Conservation (phyloP, 1,140 invertebrate genomes). For the Procambarus clarkii region DNA sequence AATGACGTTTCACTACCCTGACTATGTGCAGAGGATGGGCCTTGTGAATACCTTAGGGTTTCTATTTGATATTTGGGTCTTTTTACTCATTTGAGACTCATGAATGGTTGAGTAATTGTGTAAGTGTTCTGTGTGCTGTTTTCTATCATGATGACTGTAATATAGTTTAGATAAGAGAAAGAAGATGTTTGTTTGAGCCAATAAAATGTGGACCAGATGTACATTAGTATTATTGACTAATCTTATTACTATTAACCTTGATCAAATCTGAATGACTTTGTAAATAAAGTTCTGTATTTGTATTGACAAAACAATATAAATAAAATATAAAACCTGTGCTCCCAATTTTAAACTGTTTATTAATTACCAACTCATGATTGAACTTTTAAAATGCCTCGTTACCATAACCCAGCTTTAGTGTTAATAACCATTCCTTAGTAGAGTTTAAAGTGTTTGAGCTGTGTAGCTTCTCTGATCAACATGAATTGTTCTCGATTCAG, state of each 20-base stretch:
- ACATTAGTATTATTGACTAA: not conserved
- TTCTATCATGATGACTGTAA: conserved; percentile 61
- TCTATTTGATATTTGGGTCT: conserved; percentile 11
- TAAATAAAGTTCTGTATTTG: no score
- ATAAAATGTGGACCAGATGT: conserved; percentile 54
- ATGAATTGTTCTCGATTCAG: no score
- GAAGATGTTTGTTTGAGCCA: conserved; percentile 49
- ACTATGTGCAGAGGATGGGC: not conserved
- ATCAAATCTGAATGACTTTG: no score
- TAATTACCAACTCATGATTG: no score
- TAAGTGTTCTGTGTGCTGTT: conserved; percentile 53
- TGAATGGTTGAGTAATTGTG: conserved; percentile 41
- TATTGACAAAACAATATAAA: no score
- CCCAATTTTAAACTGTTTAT: no score
- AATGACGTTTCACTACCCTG: not conserved
- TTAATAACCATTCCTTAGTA: no score
- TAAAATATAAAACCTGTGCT: no score
- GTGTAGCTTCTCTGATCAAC: no score
- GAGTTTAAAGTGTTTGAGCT: no score
- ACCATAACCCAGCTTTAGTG: no score
- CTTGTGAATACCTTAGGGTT: not conserved
- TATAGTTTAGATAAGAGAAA: conserved; percentile 45
- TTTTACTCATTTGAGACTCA: conserved; percentile 35
- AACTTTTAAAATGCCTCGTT: no score
- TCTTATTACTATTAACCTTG: not conserved